Percentiles rank a stretch among this genome's conserved stretches.
These are phyloP conservation scores for Agapostemon virescens DNA, from an alignment of 2,888 invertebrate species.

Conservation along the genomic window DNA sequence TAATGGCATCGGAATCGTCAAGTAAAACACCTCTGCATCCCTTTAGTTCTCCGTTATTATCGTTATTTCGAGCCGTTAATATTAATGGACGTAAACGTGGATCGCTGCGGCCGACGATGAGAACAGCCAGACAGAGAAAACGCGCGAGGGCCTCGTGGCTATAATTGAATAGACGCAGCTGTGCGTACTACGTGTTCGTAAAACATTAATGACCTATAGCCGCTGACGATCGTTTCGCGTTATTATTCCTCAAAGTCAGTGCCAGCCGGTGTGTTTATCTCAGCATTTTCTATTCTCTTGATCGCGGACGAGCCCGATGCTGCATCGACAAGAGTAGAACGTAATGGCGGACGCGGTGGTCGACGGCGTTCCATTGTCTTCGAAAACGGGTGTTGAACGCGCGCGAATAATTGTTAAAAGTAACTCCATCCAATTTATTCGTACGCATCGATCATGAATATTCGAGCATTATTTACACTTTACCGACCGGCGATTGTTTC, in stretches of 20 bases:
- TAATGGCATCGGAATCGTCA: constrained; percentile 34
- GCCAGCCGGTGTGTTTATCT: constrained; percentile 52
- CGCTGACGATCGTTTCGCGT: constrained; percentile 69
- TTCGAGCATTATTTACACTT: no score
- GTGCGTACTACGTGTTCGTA: constrained; percentile 72
- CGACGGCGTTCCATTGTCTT: neutral
- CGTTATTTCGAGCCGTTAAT: constrained; percentile 74
- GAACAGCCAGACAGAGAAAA: constrained; percentile 44
- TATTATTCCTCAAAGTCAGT: constrained; percentile 67
- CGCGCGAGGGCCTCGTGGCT: constrained; percentile 32
- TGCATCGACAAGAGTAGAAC: neutral
- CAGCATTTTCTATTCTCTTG: constrained; percentile 57
- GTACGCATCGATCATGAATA: no score
- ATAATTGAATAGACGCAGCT: constrained; percentile 76
- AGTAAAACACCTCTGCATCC: constrained; percentile 57
- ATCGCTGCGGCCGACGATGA: constrained; percentile 57
- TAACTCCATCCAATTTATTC: no score
- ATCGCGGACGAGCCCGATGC: constrained; percentile 50
- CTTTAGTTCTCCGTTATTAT: constrained; percentile 72
- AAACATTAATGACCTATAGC: constrained; percentile 74
- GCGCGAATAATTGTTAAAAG: no score
- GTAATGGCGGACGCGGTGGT: constrained; percentile 6
- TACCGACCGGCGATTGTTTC: no score
- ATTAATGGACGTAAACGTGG: constrained; percentile 73
- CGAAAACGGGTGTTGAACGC: neutral